Evolutionary conservation across 1,140 invertebrate species (phyloP), one percentile per base, ranked within the genome.

Genomic region (Cydia strobilella): DNA sequence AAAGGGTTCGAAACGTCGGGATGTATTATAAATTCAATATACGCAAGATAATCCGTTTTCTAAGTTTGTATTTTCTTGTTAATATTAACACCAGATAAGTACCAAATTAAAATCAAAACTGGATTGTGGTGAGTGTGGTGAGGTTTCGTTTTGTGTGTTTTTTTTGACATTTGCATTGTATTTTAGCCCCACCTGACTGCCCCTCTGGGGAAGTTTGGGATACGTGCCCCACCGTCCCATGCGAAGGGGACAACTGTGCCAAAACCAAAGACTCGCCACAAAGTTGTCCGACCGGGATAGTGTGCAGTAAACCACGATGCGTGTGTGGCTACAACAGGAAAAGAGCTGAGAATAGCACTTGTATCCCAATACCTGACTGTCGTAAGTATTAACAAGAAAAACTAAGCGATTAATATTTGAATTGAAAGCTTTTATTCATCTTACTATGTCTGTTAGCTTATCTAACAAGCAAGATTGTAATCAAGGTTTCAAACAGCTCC

Each of bases 171-270:
- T 6, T 72, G 15, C 45, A 2, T 71, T 51, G 18, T 75, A 9
- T 75, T 73, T 69, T n/a, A 51, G 48, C 48, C 15, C 4, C 71
- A 51, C 25, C 31, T 71, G 27, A 10, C 10, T 77, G 76, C 20
- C 59, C 74, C 2, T 42, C 27, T 9, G 51, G 51, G 1, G 74
- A 75, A 66, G 35, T 65, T 23, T 75, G 18, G n/a, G 35, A 63
- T 2, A 25, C 31, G 3, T 77, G 74, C 39, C 76, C 76, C 18
- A 71, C 74, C 45, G 72, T 66, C 15, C 31, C 42, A 10, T 75
- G 73, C 39, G 74, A 77, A 31, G 74, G 71, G 27, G 76, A 75
- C 48, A 66, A 75, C 31, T 77, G 76, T 27, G 72, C 76, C 1
- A 66, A 45, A 20, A 48, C 59, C 2, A 73, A 39, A 35, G 59